phyloP scores from a whole-genome alignment of 2,113 vertebrate species.

The Thinocorus orbignyianus region DNA sequence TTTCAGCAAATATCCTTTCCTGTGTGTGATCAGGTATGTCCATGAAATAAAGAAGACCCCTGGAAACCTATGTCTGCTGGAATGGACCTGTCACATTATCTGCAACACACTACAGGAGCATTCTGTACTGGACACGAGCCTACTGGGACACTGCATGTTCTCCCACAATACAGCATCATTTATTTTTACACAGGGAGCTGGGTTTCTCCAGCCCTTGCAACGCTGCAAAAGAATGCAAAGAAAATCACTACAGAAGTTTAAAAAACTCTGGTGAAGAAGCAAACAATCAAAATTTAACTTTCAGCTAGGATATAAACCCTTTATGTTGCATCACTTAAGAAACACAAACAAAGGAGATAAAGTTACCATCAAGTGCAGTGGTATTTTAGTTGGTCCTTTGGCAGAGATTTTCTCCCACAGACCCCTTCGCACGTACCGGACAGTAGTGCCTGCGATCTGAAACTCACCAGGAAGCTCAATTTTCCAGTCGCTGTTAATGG shows the following conservation, averaged over 20 bases:
- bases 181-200: neutral
- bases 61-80: neutral
- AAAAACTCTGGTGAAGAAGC: neutral
- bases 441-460: conserved; percentile 94
- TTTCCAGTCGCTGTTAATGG: conserved; percentile 99
- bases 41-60: neutral
- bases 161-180: neutral
- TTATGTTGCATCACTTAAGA: neutral
- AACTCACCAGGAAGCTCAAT: conserved; percentile 98
- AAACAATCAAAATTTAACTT: neutral
- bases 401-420: conserved; percentile 99
- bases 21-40: neutral
- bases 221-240: neutral
- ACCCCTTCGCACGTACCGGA: conserved; percentile 94
- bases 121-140: neutral
- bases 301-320: neutral
- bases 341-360: conserved; percentile 50
- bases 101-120: neutral
- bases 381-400: conserved; percentile 94
- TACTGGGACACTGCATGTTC: neutral
- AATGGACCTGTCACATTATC: neutral
- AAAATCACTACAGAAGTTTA: neutral
- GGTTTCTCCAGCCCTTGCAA: neutral
- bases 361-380: conserved; percentile 94
- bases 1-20: neutral